Evolutionary conservation across 2,113 vertebrate species (phyloP), one percentile per base, ranked within the genome.

Genomic region (Phasianus colchicus): DNA sequence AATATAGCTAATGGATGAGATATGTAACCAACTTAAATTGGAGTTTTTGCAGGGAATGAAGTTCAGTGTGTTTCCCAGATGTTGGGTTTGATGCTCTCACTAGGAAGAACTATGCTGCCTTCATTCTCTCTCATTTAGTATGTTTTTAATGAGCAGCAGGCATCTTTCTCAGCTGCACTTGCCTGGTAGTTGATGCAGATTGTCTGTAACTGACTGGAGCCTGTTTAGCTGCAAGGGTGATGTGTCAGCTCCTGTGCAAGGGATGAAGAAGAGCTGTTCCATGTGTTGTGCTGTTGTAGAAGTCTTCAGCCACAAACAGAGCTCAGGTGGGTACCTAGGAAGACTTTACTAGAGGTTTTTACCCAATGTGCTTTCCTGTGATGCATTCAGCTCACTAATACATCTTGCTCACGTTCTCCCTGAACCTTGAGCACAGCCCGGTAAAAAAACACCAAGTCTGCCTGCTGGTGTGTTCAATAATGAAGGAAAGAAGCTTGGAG

Each of bases 121-220:
- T 19, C 47, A 30, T 2, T 50, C 40, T 66, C 10, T 55, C 27
- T 79, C 34, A 47, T 79, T 83, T 15, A 18, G 10, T 5, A 10
- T 16, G 18, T 34, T 73, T 86, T 76, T 38, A 47, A 38, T 27
- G 30, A 67, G 57, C 57, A 85, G 42, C 47, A 40, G n/a, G 22
- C 17, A 32, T 13, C 36, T 73, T 74, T 79, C 34, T 43, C 27
- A 34, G 27, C 42, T 24, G 17, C 5, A 0, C 38, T 30, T 29
- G 42, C 3, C 17, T 48, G 0, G 3, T 3, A 1, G 19, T 52
- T 63, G 45, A 50, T 47, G 17, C 1, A 2, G 22, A 25, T 65
- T 64, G 61, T 64, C 42, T 18, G 38, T 50, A 21, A 48, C 2
- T 1, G 13, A 42, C 32, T 48, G 50, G 34, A 83, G 20, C 19